Percentiles rank a stretch among this genome's conserved stretches.
These are phyloP conservation scores for Pelosia muscerda DNA, from an alignment of 2,888 invertebrate species.

Conservation along the genomic window DNA sequence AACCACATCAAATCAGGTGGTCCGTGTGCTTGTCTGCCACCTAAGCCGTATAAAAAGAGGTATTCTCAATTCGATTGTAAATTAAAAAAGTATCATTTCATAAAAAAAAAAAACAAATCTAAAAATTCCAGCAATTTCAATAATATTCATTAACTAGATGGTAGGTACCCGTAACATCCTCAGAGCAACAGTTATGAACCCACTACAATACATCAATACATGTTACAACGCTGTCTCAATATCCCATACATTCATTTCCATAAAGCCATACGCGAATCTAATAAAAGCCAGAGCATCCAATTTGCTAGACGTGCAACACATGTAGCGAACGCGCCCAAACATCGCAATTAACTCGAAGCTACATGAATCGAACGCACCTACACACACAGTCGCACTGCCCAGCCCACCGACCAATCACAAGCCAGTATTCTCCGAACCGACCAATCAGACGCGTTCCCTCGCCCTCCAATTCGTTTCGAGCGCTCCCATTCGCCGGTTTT, in stretches of 20 bases:
- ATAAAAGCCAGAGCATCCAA: conserved; percentile 55
- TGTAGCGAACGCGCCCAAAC: conserved; percentile 58
- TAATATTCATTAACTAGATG: background rate
- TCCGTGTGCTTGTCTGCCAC: no score
- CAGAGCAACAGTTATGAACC: background rate
- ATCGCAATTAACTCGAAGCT: conserved; percentile 72
- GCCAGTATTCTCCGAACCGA: conserved; percentile 51
- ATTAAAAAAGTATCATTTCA: background rate
- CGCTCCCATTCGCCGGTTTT: conserved; percentile 69
- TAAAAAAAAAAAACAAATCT: no score
- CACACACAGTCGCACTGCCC: conserved; percentile 68
- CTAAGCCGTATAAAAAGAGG: no score
- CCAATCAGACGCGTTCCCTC: conserved; percentile 74
- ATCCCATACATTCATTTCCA: conserved; percentile 28
- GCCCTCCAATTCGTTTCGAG: conserved; percentile 69
- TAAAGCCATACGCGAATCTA: conserved; percentile 50
- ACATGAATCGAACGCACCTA: conserved; percentile 71
- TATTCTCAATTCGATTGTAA: no score
- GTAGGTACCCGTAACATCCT: background rate
- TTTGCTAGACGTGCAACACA: conserved; percentile 61
- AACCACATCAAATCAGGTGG: no score
- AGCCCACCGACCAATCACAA: conserved; percentile 75
- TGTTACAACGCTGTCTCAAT: conserved; percentile 7
- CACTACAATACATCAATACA: background rate
- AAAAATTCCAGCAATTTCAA: background rate